phyloP scores from a whole-genome alignment of 2,888 invertebrate species.

The Nematopogon swammerdamellus region DNA sequence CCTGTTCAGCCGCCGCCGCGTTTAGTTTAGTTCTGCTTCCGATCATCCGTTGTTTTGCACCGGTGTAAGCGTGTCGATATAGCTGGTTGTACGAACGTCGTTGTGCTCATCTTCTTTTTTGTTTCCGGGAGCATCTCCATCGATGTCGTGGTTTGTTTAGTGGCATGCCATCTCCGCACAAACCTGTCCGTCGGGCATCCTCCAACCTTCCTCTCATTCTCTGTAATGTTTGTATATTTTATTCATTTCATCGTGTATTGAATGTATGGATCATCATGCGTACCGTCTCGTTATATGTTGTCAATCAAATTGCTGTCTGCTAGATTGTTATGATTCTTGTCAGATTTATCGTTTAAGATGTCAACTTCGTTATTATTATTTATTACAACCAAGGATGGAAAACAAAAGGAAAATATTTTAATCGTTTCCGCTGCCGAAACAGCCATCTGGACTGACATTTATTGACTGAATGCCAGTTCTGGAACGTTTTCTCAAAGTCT shows the following conservation, averaged over 20 bases:
- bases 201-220: slow-evolving; percentile 51
- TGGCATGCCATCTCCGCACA: slow-evolving; percentile 45
- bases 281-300: neutral
- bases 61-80: slow-evolving; percentile 41
- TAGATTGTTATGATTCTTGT: neutral
- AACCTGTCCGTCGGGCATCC: slow-evolving; percentile 42
- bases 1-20: neutral
- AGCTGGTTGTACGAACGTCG: slow-evolving; percentile 17
- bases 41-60: slow-evolving; percentile 24
- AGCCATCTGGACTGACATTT: too few relatives aligned
- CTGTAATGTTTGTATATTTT: neutral
- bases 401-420: too few relatives aligned
- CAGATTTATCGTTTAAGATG: too few relatives aligned
- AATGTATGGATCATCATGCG: neutral
- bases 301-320: neutral
- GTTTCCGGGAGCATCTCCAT: neutral
- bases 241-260: neutral
- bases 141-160: slow-evolving; percentile 12
- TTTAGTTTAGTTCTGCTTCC: neutral
- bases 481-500: too few relatives aligned
- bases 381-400: too few relatives aligned
- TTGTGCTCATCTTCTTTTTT: neutral
- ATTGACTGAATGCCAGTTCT: too few relatives aligned
- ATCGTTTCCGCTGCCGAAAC: too few relatives aligned
- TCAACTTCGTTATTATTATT: too few relatives aligned